A percentile compares a stretch with the other conserved stretches of the same genome.
phyloP scores from a whole-genome alignment of 2,888 invertebrate species.

The Aphidoletes aphidimyza region DNA sequence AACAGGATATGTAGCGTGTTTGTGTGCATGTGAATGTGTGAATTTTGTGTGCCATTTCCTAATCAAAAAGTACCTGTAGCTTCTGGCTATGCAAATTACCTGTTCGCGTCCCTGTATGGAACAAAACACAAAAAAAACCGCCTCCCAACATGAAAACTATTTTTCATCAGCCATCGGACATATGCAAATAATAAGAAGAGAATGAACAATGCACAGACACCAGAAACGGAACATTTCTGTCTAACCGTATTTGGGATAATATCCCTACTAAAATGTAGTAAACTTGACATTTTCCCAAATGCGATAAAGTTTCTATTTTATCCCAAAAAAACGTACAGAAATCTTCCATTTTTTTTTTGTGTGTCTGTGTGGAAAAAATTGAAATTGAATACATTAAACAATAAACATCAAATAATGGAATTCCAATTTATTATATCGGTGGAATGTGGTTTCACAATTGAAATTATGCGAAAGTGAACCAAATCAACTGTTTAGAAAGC shows the following conservation, averaged over 20 bases:
- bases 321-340: no score
- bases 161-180: not conserved
- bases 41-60: not conserved
- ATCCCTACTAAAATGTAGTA: no score
- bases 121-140: no score
- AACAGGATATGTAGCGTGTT: no score
- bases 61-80: slow-evolving; percentile 33
- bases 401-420: slow-evolving; percentile 51
- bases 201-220: not conserved
- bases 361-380: no score
- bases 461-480: slow-evolving; percentile 27
- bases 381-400: slow-evolving; percentile 37
- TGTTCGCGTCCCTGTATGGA: not conserved
- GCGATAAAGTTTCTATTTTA: no score
- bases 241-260: no score
- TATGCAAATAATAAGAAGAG: no score
- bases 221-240: no score
- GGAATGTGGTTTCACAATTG: not conserved
- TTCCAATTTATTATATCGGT: slow-evolving; percentile 18
- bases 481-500: not conserved
- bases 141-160: not conserved
- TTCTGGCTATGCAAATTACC: slow-evolving; percentile 4
- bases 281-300: no score
- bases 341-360: no score
- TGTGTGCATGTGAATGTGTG: not conserved